Conservation (phyloP, 2,888 invertebrate genomes). For the Mesoligia furuncula region DNA sequence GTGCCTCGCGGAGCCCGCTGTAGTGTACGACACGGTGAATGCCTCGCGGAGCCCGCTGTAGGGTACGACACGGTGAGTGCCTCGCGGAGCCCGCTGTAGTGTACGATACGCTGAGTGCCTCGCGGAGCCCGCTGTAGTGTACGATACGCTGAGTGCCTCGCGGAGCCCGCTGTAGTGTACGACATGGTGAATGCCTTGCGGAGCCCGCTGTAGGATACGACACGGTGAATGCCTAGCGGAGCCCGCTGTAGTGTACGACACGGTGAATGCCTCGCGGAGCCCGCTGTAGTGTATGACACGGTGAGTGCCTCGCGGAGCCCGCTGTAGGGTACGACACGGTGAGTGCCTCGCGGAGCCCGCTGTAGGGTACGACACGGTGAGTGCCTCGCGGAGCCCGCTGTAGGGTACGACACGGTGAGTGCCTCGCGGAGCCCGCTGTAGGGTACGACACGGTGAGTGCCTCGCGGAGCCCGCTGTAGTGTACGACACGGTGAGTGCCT, state of each 20-base stretch:
- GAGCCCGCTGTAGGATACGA: conserved; percentile 93
- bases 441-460: conserved; percentile 94
- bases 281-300: conserved; percentile 95
- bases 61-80: conserved; percentile 94
- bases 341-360: conserved; percentile 74
- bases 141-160: conserved; percentile 92
- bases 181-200: conserved; percentile 92
- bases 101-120: conserved; percentile 93
- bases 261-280: conserved; percentile 88
- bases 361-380: conserved; percentile 95
- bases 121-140: conserved; percentile 89
- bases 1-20: conserved; percentile 65
- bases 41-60: background rate
- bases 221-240: conserved; percentile 90
- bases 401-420: conserved; percentile 95
- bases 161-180: conserved; percentile 92
- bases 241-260: conserved; percentile 94
- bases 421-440: background rate
- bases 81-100: conserved; percentile 81
- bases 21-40: conserved; percentile 96
- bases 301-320: conserved; percentile 86
- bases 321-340: conserved; percentile 96
- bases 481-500: conserved; percentile 93
- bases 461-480: conserved; percentile 81
- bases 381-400: conserved; percentile 65